Evolutionary conservation across 2,888 invertebrate genomes (phyloP).

Genomic region (Ischnura elegans): DNA sequence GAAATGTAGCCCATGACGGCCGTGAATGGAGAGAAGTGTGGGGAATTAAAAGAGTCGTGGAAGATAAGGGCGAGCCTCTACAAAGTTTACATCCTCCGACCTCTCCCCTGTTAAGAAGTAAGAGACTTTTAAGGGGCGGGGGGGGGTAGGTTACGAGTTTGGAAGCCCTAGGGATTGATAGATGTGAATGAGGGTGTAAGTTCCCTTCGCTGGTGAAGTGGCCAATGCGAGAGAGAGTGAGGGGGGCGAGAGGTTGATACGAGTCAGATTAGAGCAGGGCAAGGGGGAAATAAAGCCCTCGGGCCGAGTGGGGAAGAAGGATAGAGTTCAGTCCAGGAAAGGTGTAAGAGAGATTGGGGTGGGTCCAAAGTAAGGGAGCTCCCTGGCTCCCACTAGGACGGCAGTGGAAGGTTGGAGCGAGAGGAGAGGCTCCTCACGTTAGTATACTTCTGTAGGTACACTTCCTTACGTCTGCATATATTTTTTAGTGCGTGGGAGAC

Average conservation of each 20-base stretch:
- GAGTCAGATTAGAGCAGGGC: not conserved
- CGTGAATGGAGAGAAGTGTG: not conserved
- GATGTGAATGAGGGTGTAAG: conserved; percentile 9
- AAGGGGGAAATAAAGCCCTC: not conserved
- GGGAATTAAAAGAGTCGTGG: not conserved
- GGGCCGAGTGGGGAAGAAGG: too few relatives aligned
- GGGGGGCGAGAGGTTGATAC: too few relatives aligned
- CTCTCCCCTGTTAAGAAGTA: not conserved
- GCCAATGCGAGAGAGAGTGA: not conserved
- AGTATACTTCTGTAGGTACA: too few relatives aligned
- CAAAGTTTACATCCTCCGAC: not conserved
- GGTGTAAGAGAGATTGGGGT: not conserved
- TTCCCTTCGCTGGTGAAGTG: conserved; percentile 3
- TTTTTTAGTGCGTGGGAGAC: too few relatives aligned
- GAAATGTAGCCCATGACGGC: not conserved
- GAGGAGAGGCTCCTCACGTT: too few relatives aligned
- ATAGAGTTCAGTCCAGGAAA: not conserved
- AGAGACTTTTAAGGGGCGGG: conserved; percentile 8
- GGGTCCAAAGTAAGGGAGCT: not conserved
- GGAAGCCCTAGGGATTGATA: conserved; percentile 31
- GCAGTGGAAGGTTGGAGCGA: not conserved
- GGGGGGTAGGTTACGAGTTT: conserved; percentile 19
- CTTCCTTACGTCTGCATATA: too few relatives aligned
- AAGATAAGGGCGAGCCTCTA: not conserved
- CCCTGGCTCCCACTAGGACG: too few relatives aligned